A percentile compares a stretch with the other conserved stretches of the same genome.
phyloP scores from a whole-genome alignment of 2,113 vertebrate species.

The Diglossa brunneiventris region DNA sequence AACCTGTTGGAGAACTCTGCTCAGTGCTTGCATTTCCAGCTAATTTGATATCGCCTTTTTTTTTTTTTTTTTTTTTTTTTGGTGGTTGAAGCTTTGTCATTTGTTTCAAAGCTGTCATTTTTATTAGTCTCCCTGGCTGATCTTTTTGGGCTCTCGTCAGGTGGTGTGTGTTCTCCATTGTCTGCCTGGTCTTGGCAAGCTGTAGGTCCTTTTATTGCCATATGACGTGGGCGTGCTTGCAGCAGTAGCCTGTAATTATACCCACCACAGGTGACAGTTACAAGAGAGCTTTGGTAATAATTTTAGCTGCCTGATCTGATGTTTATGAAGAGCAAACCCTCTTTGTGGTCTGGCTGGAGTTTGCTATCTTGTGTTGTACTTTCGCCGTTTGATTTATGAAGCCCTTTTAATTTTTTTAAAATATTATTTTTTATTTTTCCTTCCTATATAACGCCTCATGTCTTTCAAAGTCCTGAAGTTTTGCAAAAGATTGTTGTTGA shows the following conservation, averaged over 20 bases:
- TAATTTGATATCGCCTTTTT: conserved; percentile 36
- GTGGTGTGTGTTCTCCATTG: conserved; percentile 66
- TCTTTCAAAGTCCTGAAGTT: background rate
- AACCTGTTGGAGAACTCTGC: conserved; percentile 52
- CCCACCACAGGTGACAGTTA: conserved; percentile 85
- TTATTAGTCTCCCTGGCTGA: conserved; percentile 74
- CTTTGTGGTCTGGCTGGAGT: conserved; percentile 77
- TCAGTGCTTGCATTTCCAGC: conserved; percentile 8
- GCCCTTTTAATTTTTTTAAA: background rate
- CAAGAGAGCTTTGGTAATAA: conserved; percentile 81
- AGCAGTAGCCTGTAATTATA: conserved; percentile 88
- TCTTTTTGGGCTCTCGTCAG: conserved; percentile 73
- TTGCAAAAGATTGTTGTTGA: background rate
- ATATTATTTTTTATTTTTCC: background rate
- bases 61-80: background rate
- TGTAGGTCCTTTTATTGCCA: conserved; percentile 74
- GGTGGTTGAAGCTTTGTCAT: conserved; percentile 51
- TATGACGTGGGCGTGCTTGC: conserved; percentile 78
- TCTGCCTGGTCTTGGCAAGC: conserved; percentile 74
- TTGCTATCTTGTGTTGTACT: conserved; percentile 33
- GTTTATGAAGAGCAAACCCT: conserved; percentile 75
- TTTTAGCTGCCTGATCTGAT: conserved; percentile 82
- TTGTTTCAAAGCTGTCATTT: conserved; percentile 75
- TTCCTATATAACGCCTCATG: background rate
- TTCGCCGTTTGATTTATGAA: conserved; percentile 26